These are phyloP conservation scores for Sebastolobus alascanus DNA, from an alignment of 2,797 vertebrate genomes.

Conservation along the genomic window DNA sequence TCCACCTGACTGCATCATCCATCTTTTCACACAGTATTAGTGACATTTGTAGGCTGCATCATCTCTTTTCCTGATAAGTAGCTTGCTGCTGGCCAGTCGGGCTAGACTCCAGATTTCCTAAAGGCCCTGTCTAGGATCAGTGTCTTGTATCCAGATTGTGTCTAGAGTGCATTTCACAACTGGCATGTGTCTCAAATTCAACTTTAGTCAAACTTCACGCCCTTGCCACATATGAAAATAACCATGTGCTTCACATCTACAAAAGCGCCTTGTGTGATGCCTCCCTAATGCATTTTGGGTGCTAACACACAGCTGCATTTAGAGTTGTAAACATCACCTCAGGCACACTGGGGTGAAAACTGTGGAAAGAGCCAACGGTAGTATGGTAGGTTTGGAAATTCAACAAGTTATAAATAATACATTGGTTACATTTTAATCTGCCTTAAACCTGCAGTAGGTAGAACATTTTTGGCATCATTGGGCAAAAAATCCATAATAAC, in stretches of 20 bases:
- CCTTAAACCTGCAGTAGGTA: neutral
- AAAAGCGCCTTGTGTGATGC: neutral
- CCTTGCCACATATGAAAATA: neutral
- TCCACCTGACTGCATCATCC: neutral
- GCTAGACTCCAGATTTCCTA: neutral
- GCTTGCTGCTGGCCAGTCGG: neutral
- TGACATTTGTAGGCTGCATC: neutral
- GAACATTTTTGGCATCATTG: neutral
- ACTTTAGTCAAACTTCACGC: neutral
- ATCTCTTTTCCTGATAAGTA: neutral
- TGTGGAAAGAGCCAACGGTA: neutral
- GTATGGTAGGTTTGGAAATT: neutral
- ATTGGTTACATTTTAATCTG: neutral
- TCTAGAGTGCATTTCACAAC: neutral
- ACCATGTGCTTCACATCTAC: neutral
- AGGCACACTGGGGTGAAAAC: neutral
- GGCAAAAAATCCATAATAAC: neutral
- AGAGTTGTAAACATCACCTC: slow-evolving; percentile 7
- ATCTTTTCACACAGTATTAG: neutral
- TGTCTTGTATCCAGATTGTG: neutral
- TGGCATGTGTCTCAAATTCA: neutral
- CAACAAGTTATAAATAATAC: neutral
- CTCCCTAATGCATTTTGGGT: neutral
- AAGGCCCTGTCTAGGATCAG: neutral
- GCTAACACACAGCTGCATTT: slow-evolving; percentile 16